These are phyloP conservation scores for Aegotheles bennettii DNA, from an alignment of 2,113 vertebrate genomes.

Conservation along the genomic window DNA sequence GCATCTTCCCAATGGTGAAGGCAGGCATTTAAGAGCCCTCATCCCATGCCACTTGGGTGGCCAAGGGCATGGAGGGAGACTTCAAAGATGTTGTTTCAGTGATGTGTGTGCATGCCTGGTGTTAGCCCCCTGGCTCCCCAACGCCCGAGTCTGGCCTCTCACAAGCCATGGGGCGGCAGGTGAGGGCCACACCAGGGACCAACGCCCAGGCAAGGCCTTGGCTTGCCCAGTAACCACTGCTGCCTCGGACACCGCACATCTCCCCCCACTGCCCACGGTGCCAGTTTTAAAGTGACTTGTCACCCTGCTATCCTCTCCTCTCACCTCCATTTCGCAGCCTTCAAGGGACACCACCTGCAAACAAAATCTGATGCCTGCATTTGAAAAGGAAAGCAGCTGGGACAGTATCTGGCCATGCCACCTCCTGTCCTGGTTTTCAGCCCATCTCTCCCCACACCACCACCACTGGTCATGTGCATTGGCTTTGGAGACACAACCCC, in stretches of 20 bases:
- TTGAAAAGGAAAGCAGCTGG: not conserved
- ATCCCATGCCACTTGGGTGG: not conserved
- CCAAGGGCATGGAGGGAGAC: not conserved
- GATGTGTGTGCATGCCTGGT: not conserved
- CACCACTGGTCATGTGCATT: accelerated
- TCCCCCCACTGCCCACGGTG: accelerated
- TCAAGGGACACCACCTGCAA: not conserved
- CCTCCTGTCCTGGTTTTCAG: not conserved
- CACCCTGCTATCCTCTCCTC: not conserved
- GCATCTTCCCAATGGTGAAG: not conserved
- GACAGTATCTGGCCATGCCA: not conserved
- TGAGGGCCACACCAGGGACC: not conserved
- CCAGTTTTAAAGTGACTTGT: not conserved
- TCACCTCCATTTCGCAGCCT: not conserved
- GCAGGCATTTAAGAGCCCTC: not conserved
- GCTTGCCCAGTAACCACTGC: not conserved
- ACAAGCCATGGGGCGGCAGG: accelerated
- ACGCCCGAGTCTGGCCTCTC: not conserved
- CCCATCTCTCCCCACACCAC: not conserved
- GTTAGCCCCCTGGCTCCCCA: accelerated
- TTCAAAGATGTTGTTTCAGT: not conserved
- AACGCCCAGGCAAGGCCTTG: not conserved
- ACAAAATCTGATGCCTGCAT: not conserved
- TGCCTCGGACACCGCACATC: not conserved
- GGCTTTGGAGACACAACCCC: not conserved